Evolutionary conservation across 2,797 vertebrate genomes (phyloP).

Genomic region (Cossypha caffra): DNA sequence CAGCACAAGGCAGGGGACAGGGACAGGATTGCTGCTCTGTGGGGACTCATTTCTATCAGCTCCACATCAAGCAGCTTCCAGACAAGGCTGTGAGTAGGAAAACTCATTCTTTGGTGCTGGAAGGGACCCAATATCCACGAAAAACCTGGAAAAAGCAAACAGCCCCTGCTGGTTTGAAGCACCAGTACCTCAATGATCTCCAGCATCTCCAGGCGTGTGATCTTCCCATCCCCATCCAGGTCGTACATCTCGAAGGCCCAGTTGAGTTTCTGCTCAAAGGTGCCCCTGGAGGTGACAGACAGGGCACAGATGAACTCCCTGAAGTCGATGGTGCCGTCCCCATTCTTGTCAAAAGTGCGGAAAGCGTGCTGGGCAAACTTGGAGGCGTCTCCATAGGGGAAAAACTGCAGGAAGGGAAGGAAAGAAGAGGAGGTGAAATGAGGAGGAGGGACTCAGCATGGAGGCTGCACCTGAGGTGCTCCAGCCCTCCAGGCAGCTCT

Average conservation of each 20-base stretch:
- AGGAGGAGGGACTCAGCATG: rapidly evolving
- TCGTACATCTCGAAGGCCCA: slow-evolving; percentile 94
- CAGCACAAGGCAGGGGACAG: not conserved
- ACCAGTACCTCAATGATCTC: slow-evolving; percentile 87
- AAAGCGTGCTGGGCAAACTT: slow-evolving; percentile 91
- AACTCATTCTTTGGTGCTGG: not conserved
- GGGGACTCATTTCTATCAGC: not conserved
- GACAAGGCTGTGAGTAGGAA: not conserved
- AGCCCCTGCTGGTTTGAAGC: not conserved
- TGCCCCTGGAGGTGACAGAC: slow-evolving; percentile 88
- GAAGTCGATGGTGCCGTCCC: slow-evolving; percentile 90
- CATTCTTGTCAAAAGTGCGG: slow-evolving; percentile 90
- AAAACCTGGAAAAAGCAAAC: not conserved
- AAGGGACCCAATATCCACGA: not conserved
- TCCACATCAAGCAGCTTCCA: not conserved
- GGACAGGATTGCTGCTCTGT: not conserved
- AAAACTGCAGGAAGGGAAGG: slow-evolving; percentile 76
- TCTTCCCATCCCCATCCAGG: slow-evolving; percentile 88
- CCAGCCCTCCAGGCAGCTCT: not conserved
- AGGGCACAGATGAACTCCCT: slow-evolving; percentile 91
- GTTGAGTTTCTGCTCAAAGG: slow-evolving; percentile 90
- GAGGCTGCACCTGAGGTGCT: not conserved
- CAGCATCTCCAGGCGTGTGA: slow-evolving; percentile 89
- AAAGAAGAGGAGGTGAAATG: rapidly evolving
- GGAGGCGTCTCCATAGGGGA: slow-evolving; percentile 89